Conservation (phyloP, 2,797 vertebrate genomes). For the Pelochelys cantorii region DNA sequence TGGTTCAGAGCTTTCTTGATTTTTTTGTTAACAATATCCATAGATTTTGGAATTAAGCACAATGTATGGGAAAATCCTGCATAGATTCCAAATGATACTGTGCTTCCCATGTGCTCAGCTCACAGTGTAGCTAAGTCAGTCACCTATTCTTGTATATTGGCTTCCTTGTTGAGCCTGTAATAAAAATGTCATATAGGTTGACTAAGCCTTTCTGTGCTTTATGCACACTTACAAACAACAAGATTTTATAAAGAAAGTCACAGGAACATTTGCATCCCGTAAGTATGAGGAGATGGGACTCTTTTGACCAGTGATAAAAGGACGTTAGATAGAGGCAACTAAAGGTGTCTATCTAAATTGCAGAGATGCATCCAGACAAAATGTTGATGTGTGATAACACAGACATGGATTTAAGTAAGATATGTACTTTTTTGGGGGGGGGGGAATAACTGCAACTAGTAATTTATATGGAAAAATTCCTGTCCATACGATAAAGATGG, state of each 20-base stretch:
- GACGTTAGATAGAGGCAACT: not conserved
- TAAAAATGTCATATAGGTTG: not conserved
- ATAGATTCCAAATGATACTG: not conserved
- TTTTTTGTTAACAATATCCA: not conserved
- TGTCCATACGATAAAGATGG: not conserved
- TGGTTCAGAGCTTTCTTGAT: not conserved
- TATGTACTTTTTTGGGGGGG: not conserved
- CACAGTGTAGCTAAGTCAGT: not conserved
- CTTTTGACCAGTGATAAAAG: accelerated
- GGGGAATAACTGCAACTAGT: not conserved
- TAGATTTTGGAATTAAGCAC: not conserved
- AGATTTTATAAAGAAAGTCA: not conserved
- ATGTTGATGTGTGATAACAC: not conserved
- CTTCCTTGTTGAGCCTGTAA: not conserved
- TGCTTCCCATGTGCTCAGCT: not conserved
- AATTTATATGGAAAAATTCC: not conserved
- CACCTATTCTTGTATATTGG: too few relatives aligned
- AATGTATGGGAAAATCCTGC: not conserved
- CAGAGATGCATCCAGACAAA: not conserved
- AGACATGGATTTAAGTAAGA: not conserved
- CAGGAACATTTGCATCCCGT: accelerated
- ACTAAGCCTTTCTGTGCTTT: not conserved
- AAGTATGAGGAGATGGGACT: not conserved
- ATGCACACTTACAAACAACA: not conserved
- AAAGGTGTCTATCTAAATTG: accelerated